Conservation (phyloP, 2,888 invertebrate species). For the Lepidochrysops patricia region DNA sequence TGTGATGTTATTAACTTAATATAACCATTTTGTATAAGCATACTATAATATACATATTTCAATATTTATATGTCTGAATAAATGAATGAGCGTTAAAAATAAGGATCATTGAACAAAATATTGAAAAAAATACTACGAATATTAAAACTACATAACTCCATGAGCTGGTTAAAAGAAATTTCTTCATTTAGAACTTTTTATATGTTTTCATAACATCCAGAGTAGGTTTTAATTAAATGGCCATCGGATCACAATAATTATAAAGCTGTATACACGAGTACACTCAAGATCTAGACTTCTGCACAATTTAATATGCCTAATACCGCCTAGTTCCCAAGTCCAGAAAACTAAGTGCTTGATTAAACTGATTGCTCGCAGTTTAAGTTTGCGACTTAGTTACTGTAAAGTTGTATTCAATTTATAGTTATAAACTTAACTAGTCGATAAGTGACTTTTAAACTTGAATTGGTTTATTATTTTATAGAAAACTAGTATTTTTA, state of each 20-base stretch:
- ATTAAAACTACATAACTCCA: no score
- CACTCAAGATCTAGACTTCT: neutral
- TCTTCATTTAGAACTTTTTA: neutral
- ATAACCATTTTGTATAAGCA: no score
- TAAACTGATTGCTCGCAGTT: conserved; percentile 5
- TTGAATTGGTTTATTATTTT: neutral
- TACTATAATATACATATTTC: no score
- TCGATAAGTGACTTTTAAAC: no score
- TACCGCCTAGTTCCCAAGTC: neutral
- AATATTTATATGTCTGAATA: no score
- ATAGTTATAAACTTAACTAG: neutral
- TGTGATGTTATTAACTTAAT: no score
- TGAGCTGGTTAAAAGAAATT: no score
- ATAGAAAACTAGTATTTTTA: no score
- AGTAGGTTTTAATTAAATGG: neutral
- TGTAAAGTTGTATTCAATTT: neutral
- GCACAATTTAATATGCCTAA: conserved; percentile 3
- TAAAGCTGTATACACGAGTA: neutral
- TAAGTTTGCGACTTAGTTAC: conserved; percentile 5
- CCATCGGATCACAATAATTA: neutral
- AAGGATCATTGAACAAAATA: no score
- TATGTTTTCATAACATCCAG: neutral
- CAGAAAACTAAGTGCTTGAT: conserved; percentile 5
- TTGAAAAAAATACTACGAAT: no score
- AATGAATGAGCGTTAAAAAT: no score